Base-by-base conservation (phyloP, 2,797 vertebrate genomes). In the Pitangus sulphuratus region DNA sequence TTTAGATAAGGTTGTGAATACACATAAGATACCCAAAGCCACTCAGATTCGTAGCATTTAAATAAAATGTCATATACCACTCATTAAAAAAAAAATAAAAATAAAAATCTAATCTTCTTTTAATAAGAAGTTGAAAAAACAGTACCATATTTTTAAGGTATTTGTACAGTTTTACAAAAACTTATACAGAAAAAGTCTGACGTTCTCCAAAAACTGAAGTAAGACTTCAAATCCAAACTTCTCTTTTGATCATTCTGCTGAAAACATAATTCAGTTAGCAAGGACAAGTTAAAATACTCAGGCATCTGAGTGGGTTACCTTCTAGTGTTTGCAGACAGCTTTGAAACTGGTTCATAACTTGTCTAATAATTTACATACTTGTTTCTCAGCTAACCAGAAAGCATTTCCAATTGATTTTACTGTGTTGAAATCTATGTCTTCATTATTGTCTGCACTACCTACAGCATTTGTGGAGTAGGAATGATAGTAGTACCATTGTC, bases 341-440 rank as follows among this genome's bases (percentile, higher is more conserved):
- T 84, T 65, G 51, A 86, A 77, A 77, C 48, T 77, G 12, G 37
- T 45, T 48, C 5, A 5, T 83, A 68, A 61, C 45, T 54, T 16
- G 30, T 57, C 56, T 68, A 42, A 61, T 71, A 83, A 77, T 85
- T 85, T 91, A 71, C 68, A 80, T 95, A 39, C 28, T 87, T 76
- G 9, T 18, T 89, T 89, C 85, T 93, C 30, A 40, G 15, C 33
- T 39, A 77, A 24, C 45, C 56, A 92, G 48, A 95, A 94, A 88
- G 61, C 37, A 40, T 89, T 95, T 90, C 11, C 66, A 90, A 11
- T 77, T 92, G 30, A 87, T 81, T 89, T 94, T 83, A 87, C 18
- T 56, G 42, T 75, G 44, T 26, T 89, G 74, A 92, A 96, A 93
- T 84, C 90, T 51, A n/a, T 44, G 19, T 39, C 66, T 81, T 56